These are phyloP conservation scores for Diploptera punctata DNA, from an alignment of 2,888 invertebrate species.

Conservation along the genomic window DNA sequence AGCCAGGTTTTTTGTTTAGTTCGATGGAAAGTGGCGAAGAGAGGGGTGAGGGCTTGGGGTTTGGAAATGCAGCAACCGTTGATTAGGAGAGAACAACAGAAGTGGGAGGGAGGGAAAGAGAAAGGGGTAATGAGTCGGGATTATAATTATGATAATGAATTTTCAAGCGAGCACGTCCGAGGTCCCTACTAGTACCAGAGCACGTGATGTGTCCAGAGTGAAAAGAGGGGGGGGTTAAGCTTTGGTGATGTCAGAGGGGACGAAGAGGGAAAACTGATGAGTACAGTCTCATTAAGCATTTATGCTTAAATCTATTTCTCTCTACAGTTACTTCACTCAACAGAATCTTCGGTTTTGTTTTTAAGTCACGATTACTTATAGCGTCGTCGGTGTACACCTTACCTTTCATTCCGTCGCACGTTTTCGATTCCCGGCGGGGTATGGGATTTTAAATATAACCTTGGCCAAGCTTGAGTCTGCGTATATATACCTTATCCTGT, in stretches of 20 bases:
- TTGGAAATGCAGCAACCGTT: slow-evolving; percentile 35
- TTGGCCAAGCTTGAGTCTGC: too few species aligned
- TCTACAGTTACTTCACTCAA: too few species aligned
- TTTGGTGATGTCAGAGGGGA: slow-evolving; percentile 35
- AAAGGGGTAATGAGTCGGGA: slow-evolving; percentile 43
- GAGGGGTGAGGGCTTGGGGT: slow-evolving; percentile 23
- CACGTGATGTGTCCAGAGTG: slow-evolving; percentile 35
- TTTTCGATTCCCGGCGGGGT: too few species aligned
- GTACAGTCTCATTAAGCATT: slow-evolving; percentile 31
- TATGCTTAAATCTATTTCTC: slow-evolving; percentile 30
- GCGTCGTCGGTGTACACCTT: too few species aligned
- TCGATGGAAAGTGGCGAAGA: slow-evolving; percentile 37
- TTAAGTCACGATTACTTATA: too few species aligned
- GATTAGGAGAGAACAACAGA: slow-evolving; percentile 38
- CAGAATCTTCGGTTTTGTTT: too few species aligned
- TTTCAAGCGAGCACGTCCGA: slow-evolving; percentile 38
- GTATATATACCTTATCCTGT: too few species aligned
- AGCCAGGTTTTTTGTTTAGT: slow-evolving; percentile 37
- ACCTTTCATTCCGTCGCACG: too few species aligned
- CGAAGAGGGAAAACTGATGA: slow-evolving; percentile 22
- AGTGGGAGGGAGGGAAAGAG: slow-evolving; percentile 40
- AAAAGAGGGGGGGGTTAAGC: neutral
- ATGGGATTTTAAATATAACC: too few species aligned
- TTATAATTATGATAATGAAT: slow-evolving; percentile 45
- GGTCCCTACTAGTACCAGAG: neutral